A percentile compares a stretch with the other conserved stretches of the same genome.
These are phyloP conservation scores for Gymnodraco acuticeps DNA, from an alignment of 2,797 vertebrate genomes.

Conservation along the genomic window DNA sequence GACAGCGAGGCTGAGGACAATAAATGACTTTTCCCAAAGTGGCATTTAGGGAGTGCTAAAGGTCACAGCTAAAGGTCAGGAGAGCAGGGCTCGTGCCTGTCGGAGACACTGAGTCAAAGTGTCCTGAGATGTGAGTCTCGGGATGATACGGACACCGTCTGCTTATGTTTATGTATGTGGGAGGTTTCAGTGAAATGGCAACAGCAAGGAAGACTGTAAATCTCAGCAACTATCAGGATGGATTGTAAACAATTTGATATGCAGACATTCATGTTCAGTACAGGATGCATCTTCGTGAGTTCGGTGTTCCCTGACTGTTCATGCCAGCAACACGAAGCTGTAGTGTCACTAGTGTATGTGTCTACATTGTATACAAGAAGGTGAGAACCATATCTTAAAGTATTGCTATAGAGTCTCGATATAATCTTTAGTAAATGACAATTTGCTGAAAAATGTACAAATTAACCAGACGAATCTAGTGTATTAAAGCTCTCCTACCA, in stretches of 20 bases:
- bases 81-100: slow-evolving; percentile 53
- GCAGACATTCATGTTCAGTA: too few species aligned
- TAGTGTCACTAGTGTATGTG: too few species aligned
- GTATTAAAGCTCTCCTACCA: background rate
- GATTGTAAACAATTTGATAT: background rate
- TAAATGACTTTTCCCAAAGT: slow-evolving; percentile 68
- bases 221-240: background rate
- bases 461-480: slow-evolving; percentile 1
- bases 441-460: background rate
- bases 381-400: background rate
- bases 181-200: slow-evolving; percentile 3
- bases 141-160: slow-evolving; percentile 5
- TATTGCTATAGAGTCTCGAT: background rate
- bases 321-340: too few species aligned
- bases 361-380: background rate
- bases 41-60: slow-evolving; percentile 71
- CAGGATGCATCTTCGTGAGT: too few species aligned
- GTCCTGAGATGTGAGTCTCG: slow-evolving; percentile 28
- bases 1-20: slow-evolving; percentile 68
- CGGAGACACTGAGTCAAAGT: slow-evolving; percentile 52
- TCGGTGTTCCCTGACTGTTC: too few species aligned
- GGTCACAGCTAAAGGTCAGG: slow-evolving; percentile 69
- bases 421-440: too few species aligned
- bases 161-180: slow-evolving; percentile 1
- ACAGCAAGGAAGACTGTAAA: background rate